These are phyloP conservation scores for Cecropterus lyciades DNA, from an alignment of 1,140 invertebrate genomes.

Conservation along the genomic window DNA sequence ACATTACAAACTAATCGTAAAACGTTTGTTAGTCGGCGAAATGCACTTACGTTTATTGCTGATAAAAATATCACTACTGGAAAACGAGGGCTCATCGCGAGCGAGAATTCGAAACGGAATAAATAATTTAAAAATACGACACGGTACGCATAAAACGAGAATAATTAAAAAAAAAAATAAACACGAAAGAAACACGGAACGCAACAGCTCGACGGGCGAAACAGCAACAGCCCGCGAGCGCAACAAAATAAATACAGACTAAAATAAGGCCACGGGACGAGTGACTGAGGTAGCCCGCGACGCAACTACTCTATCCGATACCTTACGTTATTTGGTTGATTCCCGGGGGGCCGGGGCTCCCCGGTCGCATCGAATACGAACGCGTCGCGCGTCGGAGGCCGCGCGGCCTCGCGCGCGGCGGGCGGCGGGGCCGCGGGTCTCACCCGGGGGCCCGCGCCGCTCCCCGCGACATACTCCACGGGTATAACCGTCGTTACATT, in stretches of 20 bases:
- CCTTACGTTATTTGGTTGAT: slow-evolving; percentile 72
- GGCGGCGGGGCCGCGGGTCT: slow-evolving; percentile 41
- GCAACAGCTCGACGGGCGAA: slow-evolving; percentile 75
- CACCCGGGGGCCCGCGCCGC: slow-evolving; percentile 45
- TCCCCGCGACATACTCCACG: slow-evolving; percentile 40
- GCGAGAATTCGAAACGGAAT: slow-evolving; percentile 74
- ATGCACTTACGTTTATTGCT: slow-evolving; percentile 84
- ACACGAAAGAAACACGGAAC: slow-evolving; percentile 80
- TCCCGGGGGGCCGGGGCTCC: slow-evolving; percentile 40
- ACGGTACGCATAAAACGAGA: slow-evolving; percentile 70
- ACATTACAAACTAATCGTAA: slow-evolving; percentile 79
- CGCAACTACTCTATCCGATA: slow-evolving; percentile 73
- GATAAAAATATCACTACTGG: slow-evolving; percentile 84
- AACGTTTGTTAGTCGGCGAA: slow-evolving; percentile 77
- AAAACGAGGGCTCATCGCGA: slow-evolving; percentile 76
- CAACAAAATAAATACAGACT: slow-evolving; percentile 82
- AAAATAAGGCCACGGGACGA: slow-evolving; percentile 78
- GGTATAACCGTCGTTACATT: slow-evolving; percentile 59
- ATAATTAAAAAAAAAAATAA: slow-evolving; percentile 62
- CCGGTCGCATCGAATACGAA: slow-evolving; percentile 29
- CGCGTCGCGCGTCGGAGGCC: slow-evolving; percentile 23
- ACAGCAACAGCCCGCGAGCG: slow-evolving; percentile 78
- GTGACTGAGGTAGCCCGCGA: slow-evolving; percentile 82
- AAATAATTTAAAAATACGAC: slow-evolving; percentile 73
- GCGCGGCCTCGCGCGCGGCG: slow-evolving; percentile 14